Conservation (phyloP, 2,888 invertebrate species). For the Plagiodera versicolora region DNA sequence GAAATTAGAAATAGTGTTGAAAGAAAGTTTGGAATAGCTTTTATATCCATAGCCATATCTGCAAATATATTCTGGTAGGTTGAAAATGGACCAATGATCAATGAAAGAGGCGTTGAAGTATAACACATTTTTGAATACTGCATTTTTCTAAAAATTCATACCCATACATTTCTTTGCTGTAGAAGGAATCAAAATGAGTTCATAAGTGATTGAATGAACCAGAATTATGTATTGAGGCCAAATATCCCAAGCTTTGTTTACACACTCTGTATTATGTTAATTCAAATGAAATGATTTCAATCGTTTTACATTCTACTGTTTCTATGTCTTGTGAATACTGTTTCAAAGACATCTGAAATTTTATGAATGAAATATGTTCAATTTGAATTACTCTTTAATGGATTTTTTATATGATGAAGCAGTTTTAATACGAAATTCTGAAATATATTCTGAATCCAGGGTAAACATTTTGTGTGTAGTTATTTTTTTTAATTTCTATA, state of each 20-base stretch:
- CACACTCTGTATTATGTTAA: neutral
- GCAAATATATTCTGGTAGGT: neutral
- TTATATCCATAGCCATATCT: neutral
- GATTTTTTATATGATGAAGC: neutral
- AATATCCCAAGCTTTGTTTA: neutral
- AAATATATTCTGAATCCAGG: constrained; percentile 21
- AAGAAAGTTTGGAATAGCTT: neutral
- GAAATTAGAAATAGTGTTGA: neutral
- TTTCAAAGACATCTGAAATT: neutral
- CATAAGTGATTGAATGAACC: no score
- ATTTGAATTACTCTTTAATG: neutral
- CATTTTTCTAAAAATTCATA: no score
- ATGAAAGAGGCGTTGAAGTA: no score
- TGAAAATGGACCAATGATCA: neutral
- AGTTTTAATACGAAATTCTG: neutral
- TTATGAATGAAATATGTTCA: neutral
- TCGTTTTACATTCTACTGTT: neutral
- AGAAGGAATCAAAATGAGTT: no score
- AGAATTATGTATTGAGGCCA: neutral
- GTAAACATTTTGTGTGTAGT: constrained; percentile 32
- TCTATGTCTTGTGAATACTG: neutral
- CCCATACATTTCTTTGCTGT: no score
- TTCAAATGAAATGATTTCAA: neutral
- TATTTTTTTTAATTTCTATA: constrained; percentile 33
- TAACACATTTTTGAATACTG: no score